phyloP scores from a whole-genome alignment of 2,113 vertebrate species.

The Chiloscyllium plagiosum region DNA sequence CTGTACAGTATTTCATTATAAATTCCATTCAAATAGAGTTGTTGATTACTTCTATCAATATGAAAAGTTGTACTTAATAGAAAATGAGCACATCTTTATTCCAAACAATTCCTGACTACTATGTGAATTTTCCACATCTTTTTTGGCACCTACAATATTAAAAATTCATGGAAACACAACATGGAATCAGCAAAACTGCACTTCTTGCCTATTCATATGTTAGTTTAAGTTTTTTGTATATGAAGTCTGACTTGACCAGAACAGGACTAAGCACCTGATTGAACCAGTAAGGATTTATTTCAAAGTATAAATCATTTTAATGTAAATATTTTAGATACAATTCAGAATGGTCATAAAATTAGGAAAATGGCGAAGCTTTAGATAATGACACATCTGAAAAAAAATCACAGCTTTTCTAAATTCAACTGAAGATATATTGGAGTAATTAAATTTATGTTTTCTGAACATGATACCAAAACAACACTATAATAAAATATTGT shows the following conservation, averaged over 20 bases:
- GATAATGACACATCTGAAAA: background rate
- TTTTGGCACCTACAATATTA: background rate
- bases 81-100: background rate
- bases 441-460: background rate
- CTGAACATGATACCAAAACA: background rate
- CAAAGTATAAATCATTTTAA: background rate
- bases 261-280: background rate
- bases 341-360: background rate
- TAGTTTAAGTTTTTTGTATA: background rate
- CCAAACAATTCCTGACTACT: background rate
- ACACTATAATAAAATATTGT: background rate
- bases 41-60: background rate
- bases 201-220: background rate
- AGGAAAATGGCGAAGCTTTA: background rate
- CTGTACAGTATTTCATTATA: background rate
- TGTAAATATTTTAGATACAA: background rate
- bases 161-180: background rate
- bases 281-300: background rate
- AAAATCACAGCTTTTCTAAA: background rate
- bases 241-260: background rate
- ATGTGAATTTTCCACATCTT: constrained; percentile 4
- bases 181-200: background rate
- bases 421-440: background rate
- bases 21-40: background rate
- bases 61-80: background rate